phyloP scores from a whole-genome alignment of 1,140 invertebrate genomes.

The Nautilus pompilius region DNA sequence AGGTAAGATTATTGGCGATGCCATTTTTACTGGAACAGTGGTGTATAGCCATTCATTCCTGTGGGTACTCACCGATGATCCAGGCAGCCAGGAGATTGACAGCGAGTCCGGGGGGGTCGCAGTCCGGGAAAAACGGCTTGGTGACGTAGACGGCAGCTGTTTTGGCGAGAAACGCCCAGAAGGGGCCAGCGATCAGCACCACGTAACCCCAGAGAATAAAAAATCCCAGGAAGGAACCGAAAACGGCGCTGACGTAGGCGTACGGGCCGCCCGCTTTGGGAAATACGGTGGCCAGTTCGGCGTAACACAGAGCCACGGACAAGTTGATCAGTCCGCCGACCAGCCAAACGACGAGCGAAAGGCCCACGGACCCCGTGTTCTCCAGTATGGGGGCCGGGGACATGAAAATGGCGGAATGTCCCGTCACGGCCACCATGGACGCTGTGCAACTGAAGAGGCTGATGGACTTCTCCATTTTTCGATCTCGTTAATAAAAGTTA shows the following conservation, averaged over 20 bases:
- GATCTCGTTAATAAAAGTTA: too few species aligned
- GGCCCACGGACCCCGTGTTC: constrained; percentile 32
- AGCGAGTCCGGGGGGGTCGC: constrained; percentile 24
- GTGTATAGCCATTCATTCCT: not conserved
- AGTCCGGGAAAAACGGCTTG: constrained; percentile 36
- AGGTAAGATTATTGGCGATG: not conserved
- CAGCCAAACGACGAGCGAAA: constrained; percentile 84
- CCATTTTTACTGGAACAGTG: not conserved
- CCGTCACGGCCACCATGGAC: constrained; percentile 43
- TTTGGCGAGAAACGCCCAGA: constrained; percentile 55
- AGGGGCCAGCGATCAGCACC: constrained; percentile 68
- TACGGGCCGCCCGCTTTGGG: constrained; percentile 96
- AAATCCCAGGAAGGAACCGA: constrained; percentile 84
- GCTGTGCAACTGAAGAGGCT: constrained; percentile 34
- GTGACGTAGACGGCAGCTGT: constrained; percentile 45
- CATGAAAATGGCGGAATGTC: constrained; percentile 42
- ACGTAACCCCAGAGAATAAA: constrained; percentile 85
- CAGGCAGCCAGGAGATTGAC: constrained; percentile 37
- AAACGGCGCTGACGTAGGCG: constrained; percentile 88
- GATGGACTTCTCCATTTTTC: constrained; percentile 41
- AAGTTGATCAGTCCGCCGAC: constrained; percentile 72
- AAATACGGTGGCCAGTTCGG: constrained; percentile 90
- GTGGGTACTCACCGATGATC: constrained; percentile 41
- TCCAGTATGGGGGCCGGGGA: constrained; percentile 35
- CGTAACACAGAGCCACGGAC: constrained; percentile 90